phyloP scores from a whole-genome alignment of 2,113 vertebrate species.

The Spermophilus dauricus region DNA sequence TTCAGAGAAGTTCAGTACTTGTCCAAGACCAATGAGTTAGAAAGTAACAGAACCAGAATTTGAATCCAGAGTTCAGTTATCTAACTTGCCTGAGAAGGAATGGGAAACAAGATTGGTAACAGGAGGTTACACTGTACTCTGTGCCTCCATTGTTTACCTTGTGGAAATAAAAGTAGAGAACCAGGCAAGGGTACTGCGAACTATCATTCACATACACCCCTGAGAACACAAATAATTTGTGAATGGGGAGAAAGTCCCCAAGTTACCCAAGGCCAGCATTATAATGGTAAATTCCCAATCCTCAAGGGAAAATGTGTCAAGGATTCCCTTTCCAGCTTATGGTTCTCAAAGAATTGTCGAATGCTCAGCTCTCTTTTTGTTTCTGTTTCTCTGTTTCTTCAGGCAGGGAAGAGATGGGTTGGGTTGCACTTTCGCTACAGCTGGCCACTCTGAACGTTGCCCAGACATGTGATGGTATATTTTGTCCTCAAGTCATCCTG shows the following conservation, averaged over 20 bases:
- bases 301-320: not conserved
- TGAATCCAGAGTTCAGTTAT: not conserved
- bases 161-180: slow-evolving; percentile 5
- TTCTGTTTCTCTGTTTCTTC: not conserved
- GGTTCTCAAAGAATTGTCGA: not conserved
- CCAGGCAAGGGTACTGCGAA: not conserved
- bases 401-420: not conserved
- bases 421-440: not conserved
- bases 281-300: too few species aligned
- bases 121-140: not conserved
- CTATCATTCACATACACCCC: not conserved
- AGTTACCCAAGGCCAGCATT: not conserved
- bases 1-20: not conserved
- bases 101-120: not conserved
- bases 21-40: not conserved
- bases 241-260: not conserved
- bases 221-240: not conserved
- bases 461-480: not conserved
- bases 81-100: not conserved
- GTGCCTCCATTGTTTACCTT: not conserved
- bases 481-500: not conserved
- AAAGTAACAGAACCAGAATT: not conserved
- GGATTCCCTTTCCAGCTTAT: not conserved
- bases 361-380: not conserved
- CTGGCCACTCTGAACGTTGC: not conserved